Conservation (phyloP, 1,140 invertebrate genomes). For the Drosophila ercepeae region DNA sequence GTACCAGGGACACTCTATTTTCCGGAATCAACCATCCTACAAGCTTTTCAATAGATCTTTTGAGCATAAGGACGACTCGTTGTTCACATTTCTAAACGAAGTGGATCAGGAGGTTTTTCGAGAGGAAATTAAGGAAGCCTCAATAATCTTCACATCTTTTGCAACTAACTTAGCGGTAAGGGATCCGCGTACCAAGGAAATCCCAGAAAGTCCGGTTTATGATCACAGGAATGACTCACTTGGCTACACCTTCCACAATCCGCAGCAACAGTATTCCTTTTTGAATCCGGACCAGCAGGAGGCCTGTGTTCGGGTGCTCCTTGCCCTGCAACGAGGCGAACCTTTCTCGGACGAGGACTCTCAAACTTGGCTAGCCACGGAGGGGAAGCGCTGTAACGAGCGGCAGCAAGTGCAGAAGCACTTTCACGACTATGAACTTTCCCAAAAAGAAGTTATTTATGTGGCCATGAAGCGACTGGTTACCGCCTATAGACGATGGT, state of each 20-base stretch:
- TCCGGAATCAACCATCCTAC: conserved; percentile 57
- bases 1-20: conserved; percentile 31
- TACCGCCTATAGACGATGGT: conserved; percentile 40
- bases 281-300: conserved; percentile 38
- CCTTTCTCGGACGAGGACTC: conserved; percentile 33
- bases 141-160: conserved; percentile 41
- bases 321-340: conserved; percentile 34
- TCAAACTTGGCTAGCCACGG: conserved; percentile 38
- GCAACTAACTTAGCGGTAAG: neutral
- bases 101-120: conserved; percentile 39
- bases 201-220: neutral
- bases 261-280: conserved; percentile 15
- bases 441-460: conserved; percentile 36
- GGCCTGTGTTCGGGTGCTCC: conserved; percentile 53
- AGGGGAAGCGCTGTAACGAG: conserved; percentile 44
- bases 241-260: conserved; percentile 35
- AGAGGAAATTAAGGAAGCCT: conserved; percentile 21
- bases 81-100: conserved; percentile 55
- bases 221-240: conserved; percentile 23
- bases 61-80: conserved; percentile 39
- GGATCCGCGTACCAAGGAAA: conserved; percentile 55
- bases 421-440: conserved; percentile 32
- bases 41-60: conserved; percentile 56
- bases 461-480: conserved; percentile 51
- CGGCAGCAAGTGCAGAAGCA: conserved; percentile 48